A percentile compares a stretch with the other conserved stretches of the same genome.
Evolutionary conservation across 2,113 vertebrate genomes (phyloP).

Genomic region (Chionomys nivalis): DNA sequence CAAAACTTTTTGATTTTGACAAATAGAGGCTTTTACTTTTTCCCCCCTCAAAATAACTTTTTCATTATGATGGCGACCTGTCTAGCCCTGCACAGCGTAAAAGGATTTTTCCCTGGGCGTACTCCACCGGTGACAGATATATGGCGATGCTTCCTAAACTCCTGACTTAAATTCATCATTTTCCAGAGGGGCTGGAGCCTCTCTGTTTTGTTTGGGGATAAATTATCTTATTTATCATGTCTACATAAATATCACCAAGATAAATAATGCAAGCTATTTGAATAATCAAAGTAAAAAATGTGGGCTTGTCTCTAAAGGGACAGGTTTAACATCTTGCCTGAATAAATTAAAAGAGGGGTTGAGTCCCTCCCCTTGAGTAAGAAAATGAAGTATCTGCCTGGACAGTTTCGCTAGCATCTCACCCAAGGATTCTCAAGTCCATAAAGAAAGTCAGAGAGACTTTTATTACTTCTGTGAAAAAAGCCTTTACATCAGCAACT

Average conservation of each 20-base stretch:
- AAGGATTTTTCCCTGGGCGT: constrained; percentile 74
- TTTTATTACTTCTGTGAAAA: not conserved
- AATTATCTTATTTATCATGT: constrained; percentile 85
- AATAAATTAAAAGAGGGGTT: constrained; percentile 66
- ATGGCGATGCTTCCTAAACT: constrained; percentile 73
- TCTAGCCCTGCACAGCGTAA: constrained; percentile 62
- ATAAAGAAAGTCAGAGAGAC: constrained; percentile 24
- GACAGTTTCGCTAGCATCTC: constrained; percentile 26
- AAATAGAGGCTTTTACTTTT: constrained; percentile 67
- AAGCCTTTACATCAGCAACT: not conserved
- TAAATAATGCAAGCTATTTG: constrained; percentile 80
- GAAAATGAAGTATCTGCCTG: constrained; percentile 45
- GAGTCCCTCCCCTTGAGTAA: constrained; percentile 42
- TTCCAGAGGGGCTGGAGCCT: constrained; percentile 65
- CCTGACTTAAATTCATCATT: constrained; percentile 79
- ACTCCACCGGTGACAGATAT: constrained; percentile 77
- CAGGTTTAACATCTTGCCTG: constrained; percentile 69
- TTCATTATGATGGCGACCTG: constrained; percentile 64
- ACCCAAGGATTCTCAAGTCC: constrained; percentile 17
- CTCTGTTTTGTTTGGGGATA: constrained; percentile 82
- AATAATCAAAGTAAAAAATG: constrained; percentile 79
- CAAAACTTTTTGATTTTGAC: constrained; percentile 68
- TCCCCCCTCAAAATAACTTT: constrained; percentile 57
- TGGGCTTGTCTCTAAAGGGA: constrained; percentile 71
- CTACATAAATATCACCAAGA: constrained; percentile 77